Base-by-base conservation (phyloP, 2,797 vertebrate species). In the Stomatorhinus walkeri region DNA sequence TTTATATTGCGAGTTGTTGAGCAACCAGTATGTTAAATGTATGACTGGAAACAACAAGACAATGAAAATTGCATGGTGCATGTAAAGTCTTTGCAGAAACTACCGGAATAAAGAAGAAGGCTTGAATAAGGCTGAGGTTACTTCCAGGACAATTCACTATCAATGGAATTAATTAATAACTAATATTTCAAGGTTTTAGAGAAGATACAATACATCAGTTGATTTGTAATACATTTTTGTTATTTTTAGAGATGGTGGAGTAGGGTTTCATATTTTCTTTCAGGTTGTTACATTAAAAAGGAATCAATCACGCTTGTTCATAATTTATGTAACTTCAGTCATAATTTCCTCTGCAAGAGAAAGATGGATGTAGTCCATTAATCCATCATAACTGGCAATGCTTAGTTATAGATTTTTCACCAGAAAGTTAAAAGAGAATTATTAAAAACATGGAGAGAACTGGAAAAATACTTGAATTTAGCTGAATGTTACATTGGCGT, bases 311-410 rank as follows among this genome's bases (percentile, higher is more conserved):
- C n/a, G 0, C 54, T 54, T 49, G 48, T 85, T 28, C 83, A 85
- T 85, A 85, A 49, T 85, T 85, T 52, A 85, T 85, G 83, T 85
- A 49, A 24, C 46, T 85, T 85, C 83, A 85, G 28, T 28, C n/a
- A 49, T 51, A 85, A 52, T 85, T 85, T 85, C 83, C 83, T 52
- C 24, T 51, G 83, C 83, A 10, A 52, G 83, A 32, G 49, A 54
- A 49, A 51, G 49, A 85, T 85, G 83, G 49, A 85, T 85, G 14
- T 54, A 49, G 49, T 36, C 9, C 83, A 85, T 85, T 51, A 85
- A 85, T 85, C 46, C 83, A 85, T 85, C 46, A 51, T 52, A 12
- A 52, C 9, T 51, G 12, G 49, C 48, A 51, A 24, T 24, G 48
- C 49, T 85, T 12, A 0, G 4, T 54, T 79, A 79, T 79, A 79